Evolutionary conservation across 1,140 invertebrate genomes (phyloP).

Genomic region (Liolophura sinensis): DNA sequence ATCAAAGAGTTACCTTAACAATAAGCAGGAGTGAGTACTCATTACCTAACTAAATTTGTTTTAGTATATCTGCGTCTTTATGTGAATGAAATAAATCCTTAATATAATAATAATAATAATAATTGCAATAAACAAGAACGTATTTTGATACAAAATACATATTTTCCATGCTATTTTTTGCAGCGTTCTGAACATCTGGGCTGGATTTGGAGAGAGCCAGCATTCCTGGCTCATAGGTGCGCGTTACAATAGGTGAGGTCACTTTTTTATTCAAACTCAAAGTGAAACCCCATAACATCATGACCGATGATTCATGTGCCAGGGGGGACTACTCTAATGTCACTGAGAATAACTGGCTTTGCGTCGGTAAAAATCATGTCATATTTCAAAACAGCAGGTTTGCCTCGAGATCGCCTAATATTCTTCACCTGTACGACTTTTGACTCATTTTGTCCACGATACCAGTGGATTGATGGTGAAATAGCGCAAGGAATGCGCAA

Average conservation of each 20-base stretch:
- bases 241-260: conserved; percentile 29
- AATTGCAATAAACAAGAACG: background rate
- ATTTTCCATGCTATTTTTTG: background rate
- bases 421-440: too few species aligned
- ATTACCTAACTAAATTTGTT: background rate
- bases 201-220: conserved; percentile 18
- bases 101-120: too few species aligned
- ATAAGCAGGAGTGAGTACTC: background rate
- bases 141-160: background rate
- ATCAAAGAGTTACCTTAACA: background rate
- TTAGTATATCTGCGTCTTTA: background rate
- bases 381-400: too few species aligned
- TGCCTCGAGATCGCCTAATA: too few species aligned
- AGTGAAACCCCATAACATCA: too few species aligned
- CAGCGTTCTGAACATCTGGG: background rate
- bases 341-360: background rate
- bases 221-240: conserved; percentile 32
- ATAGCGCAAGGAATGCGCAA: too few species aligned
- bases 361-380: too few species aligned
- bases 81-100: background rate
- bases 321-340: background rate
- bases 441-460: too few species aligned
- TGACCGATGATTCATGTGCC: too few species aligned
- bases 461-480: too few species aligned
- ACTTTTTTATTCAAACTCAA: background rate